Evolutionary conservation across 2,113 vertebrate species (phyloP).

Genomic region (Microcebus lehilahytsara): DNA sequence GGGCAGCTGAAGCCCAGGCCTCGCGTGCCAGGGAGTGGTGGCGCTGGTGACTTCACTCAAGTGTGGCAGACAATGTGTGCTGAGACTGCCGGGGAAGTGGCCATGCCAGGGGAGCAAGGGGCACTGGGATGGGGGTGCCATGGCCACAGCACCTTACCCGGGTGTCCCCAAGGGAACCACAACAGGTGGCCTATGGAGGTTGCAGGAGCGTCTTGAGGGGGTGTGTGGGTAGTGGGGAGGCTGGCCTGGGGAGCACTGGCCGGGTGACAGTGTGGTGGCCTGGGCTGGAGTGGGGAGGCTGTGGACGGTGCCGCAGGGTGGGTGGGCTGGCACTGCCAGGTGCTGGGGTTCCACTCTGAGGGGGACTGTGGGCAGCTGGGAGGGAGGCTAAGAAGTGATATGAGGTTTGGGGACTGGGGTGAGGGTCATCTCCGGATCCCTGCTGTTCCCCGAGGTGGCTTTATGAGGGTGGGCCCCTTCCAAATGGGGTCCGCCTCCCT

Average conservation of each 20-base stretch:
- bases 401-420: background rate
- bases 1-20: background rate
- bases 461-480: background rate
- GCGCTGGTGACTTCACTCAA: background rate
- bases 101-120: background rate
- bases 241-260: background rate
- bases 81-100: background rate
- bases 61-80: slow-evolving; percentile 26
- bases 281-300: background rate
- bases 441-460: background rate
- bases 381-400: background rate
- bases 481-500: background rate
- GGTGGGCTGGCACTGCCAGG: background rate
- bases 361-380: background rate
- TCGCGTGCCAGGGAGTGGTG: background rate
- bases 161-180: background rate
- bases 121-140: background rate
- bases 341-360: background rate
- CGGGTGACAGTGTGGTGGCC: background rate
- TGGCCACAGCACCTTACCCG: background rate
- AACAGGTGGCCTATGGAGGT: background rate
- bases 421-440: background rate
- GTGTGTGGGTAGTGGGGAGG: background rate
- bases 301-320: background rate
- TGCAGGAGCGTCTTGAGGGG: background rate